Conservation (phyloP, 2,113 vertebrate species). For the Sinosuthora webbiana region DNA sequence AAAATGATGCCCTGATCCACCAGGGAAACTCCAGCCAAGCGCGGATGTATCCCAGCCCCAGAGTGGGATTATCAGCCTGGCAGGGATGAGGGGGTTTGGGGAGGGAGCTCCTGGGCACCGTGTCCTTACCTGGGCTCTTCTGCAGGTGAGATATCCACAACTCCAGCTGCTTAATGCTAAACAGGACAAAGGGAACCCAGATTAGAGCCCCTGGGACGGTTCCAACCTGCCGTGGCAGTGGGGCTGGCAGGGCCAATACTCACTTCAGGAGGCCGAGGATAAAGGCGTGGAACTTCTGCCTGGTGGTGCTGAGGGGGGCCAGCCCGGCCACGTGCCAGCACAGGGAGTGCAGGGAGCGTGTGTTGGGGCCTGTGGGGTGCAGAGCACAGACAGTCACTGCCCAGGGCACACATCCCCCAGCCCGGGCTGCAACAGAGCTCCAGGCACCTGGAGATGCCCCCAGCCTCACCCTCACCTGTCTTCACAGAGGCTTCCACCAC, state of each 20-base stretch:
- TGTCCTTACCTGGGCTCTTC: slow-evolving; percentile 81
- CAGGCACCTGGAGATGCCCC: neutral
- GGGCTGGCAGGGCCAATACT: slow-evolving; percentile 8
- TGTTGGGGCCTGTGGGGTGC: slow-evolving; percentile 72
- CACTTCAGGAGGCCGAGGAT: slow-evolving; percentile 93
- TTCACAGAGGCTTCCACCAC: slow-evolving; percentile 89
- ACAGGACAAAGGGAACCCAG: neutral
- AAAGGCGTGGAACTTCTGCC: slow-evolving; percentile 91
- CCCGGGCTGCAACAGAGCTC: rapidly evolving
- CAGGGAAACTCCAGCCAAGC: neutral
- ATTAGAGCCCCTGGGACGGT: neutral
- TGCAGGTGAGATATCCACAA: slow-evolving; percentile 90
- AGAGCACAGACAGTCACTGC: neutral
- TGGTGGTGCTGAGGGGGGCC: slow-evolving; percentile 81
- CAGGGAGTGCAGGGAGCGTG: slow-evolving; percentile 77
- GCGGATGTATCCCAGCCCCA: neutral
- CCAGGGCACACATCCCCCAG: neutral
- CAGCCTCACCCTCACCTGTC: slow-evolving; percentile 68
- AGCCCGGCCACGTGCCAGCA: slow-evolving; percentile 82
- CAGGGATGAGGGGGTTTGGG: neutral
- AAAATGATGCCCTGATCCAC: rapidly evolving
- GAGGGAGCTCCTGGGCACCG: neutral
- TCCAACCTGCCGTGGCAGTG: rapidly evolving
- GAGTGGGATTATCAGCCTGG: neutral
- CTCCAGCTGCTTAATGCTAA: slow-evolving; percentile 88